Evolutionary conservation across 2,113 vertebrate species (phyloP).

Genomic region (Oenanthe oenanthe): DNA sequence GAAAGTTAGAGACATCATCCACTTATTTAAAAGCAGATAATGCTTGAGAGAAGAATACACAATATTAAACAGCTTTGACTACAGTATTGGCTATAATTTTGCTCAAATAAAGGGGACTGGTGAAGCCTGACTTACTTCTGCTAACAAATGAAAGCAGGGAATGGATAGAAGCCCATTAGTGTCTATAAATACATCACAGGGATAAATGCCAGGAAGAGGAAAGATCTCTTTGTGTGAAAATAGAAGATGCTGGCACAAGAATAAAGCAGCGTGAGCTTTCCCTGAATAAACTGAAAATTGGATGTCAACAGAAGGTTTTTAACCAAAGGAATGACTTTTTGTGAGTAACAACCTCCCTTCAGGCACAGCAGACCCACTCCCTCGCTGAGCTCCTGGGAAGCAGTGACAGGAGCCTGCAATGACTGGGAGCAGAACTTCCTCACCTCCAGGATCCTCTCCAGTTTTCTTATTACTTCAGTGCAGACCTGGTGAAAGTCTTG

Average conservation of each 20-base stretch:
- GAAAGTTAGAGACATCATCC: background rate
- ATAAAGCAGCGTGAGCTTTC: constrained; percentile 5
- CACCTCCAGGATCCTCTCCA: background rate
- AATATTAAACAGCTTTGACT: background rate
- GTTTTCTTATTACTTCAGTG: background rate
- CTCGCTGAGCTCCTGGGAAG: background rate
- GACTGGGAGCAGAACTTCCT: background rate
- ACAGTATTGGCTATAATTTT: background rate
- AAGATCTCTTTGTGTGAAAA: constrained; percentile 36
- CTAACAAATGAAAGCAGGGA: constrained; percentile 1
- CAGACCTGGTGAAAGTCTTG: background rate
- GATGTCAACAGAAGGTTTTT: constrained; percentile 36
- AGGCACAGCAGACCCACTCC: background rate
- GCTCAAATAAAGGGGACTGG: background rate
- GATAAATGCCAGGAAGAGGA: constrained; percentile 23
- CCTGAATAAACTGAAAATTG: constrained; percentile 27
- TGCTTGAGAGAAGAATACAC: background rate
- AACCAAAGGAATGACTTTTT: background rate
- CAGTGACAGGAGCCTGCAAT: background rate
- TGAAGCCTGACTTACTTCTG: background rate
- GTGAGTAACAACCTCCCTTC: background rate
- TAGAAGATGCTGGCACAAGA: constrained; percentile 34
- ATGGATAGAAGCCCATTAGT: background rate
- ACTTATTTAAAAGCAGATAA: background rate
- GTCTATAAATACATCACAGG: constrained; percentile 41